Percentiles rank a stretch among this genome's conserved stretches.
Evolutionary conservation across 2,797 vertebrate genomes (phyloP).

Genomic region (Macropodus opercularis): DNA sequence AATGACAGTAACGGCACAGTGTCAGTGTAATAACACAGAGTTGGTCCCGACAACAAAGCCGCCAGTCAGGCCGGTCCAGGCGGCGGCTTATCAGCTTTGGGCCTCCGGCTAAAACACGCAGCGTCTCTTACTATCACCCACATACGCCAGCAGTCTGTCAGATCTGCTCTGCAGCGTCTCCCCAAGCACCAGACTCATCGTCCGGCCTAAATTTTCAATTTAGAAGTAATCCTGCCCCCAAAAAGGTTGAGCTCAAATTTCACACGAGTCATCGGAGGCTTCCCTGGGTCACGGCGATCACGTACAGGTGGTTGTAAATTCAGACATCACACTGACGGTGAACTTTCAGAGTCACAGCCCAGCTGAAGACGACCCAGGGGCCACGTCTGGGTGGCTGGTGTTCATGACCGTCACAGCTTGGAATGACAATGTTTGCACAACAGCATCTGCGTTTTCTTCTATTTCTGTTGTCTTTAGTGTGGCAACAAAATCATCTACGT

Average conservation of each 20-base stretch:
- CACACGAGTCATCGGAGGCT: slow-evolving; percentile 31
- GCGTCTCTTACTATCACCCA: slow-evolving; percentile 60
- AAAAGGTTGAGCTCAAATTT: slow-evolving; percentile 39
- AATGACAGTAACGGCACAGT: too few species aligned
- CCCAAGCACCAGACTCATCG: slow-evolving; percentile 33
- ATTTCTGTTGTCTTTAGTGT: too few species aligned
- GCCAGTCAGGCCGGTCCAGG: slow-evolving; percentile 87
- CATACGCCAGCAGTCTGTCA: slow-evolving; percentile 54
- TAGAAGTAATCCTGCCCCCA: slow-evolving; percentile 46
- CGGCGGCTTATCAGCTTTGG: slow-evolving; percentile 84
- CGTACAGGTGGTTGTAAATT: slow-evolving; percentile 10
- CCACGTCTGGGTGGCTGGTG: too few species aligned
- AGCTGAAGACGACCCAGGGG: too few species aligned
- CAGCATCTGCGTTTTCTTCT: too few species aligned
- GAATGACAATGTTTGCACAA: too few species aligned
- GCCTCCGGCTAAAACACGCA: slow-evolving; percentile 85
- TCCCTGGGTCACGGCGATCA: slow-evolving; percentile 19
- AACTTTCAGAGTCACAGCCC: too few species aligned
- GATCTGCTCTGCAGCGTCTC: slow-evolving; percentile 56
- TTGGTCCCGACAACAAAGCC: slow-evolving; percentile 69
- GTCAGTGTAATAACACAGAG: too few species aligned
- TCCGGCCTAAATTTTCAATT: slow-evolving; percentile 61
- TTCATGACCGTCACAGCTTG: too few species aligned
- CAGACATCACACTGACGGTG: too few species aligned
- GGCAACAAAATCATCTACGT: too few species aligned